Conservation (phyloP, 2,888 invertebrate genomes). For the Pyrrhosoma nymphula region DNA sequence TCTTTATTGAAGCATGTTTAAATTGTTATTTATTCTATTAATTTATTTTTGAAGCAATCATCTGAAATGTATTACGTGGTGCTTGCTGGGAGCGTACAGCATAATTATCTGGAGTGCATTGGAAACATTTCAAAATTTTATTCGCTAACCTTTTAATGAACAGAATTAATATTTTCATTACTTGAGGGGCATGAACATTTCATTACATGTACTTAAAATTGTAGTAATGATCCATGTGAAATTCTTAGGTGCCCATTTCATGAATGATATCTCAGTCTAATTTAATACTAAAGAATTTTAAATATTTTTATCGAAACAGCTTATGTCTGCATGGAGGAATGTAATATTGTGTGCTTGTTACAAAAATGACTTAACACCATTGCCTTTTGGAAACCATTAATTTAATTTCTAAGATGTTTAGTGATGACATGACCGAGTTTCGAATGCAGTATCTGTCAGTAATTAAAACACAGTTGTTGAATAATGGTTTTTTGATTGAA, state of each 20-base stretch:
- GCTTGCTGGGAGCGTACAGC: background rate
- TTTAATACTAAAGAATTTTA: background rate
- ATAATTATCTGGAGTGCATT: background rate
- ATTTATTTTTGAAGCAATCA: background rate
- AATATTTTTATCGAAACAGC: background rate
- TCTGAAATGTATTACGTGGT: background rate
- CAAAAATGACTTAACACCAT: constrained; percentile 1
- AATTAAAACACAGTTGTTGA: background rate
- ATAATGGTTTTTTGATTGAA: background rate
- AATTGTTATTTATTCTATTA: background rate
- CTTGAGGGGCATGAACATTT: background rate
- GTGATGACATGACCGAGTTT: background rate
- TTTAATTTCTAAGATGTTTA: background rate
- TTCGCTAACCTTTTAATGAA: background rate
- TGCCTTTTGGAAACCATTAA: background rate
- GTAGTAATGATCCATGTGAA: background rate
- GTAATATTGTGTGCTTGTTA: background rate
- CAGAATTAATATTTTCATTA: background rate
- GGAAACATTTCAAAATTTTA: background rate
- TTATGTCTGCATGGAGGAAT: background rate
- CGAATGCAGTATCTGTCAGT: background rate
- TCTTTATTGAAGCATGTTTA: background rate
- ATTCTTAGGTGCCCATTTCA: background rate
- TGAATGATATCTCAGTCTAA: background rate
- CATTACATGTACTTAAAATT: background rate